Conservation (phyloP, 1,140 invertebrate genomes). For the Eurosta solidaginis region DNA sequence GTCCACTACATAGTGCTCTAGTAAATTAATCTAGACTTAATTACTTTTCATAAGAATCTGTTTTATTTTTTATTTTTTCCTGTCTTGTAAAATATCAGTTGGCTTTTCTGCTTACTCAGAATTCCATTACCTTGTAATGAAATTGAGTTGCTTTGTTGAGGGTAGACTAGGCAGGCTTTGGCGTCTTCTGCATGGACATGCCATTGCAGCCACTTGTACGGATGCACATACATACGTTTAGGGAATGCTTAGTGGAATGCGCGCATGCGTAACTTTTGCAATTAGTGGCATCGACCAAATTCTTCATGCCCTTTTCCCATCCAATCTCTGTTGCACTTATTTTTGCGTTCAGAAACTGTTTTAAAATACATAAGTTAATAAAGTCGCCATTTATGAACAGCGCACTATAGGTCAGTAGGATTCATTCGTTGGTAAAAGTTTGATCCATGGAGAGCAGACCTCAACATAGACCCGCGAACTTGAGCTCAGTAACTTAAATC, state of each 20-base stretch:
- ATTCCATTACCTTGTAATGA: constrained; percentile 7
- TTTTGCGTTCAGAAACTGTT: not conserved
- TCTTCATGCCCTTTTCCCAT: not conserved
- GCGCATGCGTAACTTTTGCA: constrained; percentile 26
- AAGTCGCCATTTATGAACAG: not conserved
- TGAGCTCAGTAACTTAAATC: no score
- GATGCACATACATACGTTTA: not conserved
- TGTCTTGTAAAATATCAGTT: not conserved
- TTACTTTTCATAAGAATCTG: constrained; percentile 24
- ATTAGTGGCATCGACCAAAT: constrained; percentile 3
- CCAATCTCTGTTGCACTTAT: not conserved
- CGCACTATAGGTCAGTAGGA: no score
- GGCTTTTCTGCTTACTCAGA: not conserved
- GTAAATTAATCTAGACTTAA: constrained; percentile 31
- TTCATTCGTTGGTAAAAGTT: no score
- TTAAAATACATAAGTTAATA: not conserved
- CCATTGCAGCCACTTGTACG: not conserved
- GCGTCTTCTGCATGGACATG: no score
- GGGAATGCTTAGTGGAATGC: not conserved
- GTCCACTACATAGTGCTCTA: not conserved
- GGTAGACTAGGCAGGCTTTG: not conserved
- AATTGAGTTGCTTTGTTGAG: not conserved
- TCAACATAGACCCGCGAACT: no score
- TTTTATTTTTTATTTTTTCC: not conserved
- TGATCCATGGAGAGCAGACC: no score